Evolutionary conservation across 37 sponge, comb jelly and placozoan species (phyloP), one percentile per base, ranked within the genome.

Genomic region (Halichondria panicea): DNA sequence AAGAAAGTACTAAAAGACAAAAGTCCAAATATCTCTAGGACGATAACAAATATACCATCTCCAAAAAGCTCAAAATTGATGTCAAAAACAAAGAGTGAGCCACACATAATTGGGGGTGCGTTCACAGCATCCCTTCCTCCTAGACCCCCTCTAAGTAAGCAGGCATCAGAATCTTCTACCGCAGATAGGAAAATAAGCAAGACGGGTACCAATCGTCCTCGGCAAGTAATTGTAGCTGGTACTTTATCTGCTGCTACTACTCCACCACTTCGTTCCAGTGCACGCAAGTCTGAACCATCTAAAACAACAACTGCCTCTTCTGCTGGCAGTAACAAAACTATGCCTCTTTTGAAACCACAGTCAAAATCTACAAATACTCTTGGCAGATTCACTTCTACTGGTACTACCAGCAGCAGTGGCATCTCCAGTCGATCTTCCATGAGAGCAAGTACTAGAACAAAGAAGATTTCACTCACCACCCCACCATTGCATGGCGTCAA

Each of bases 91-190:
- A 66, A 66, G 66, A 5, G 1, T 9, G 41, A 34, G 6, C 34
- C 30, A 63, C 46, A 60, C 7, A 13, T 24, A 2, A 36, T n/a
- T n/a, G n/a, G n/a, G n/a, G n/a, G n/a, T n/a, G n/a, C 21, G 46
- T 65, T 77, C 55, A 77, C 67, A 24, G n/a, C 78, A 54, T 52
- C 78, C 0, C 67, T 42, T 11, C 78, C 78, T 1, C 78, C 78
- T 37, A 65, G 25, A 13, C 78, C 66, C 1, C 67, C 78, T 27
- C 27, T 34, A 2, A 0, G 27, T 3, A 66, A 52, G 12, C 15
- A n/a, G n/a, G 1, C 36, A 4, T 53, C 67, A 0, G 41, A 48
- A 4, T 9, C 43, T 21, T 19, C 43, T 66, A 60, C 25, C 30
- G 24, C 72, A 21, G 32, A 11, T 1, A 66, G 66, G 28, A 1